Percentiles rank a stretch among this genome's conserved stretches.
Conservation (phyloP, 2,888 invertebrate species). For the Pandemis cinnamomeana region DNA sequence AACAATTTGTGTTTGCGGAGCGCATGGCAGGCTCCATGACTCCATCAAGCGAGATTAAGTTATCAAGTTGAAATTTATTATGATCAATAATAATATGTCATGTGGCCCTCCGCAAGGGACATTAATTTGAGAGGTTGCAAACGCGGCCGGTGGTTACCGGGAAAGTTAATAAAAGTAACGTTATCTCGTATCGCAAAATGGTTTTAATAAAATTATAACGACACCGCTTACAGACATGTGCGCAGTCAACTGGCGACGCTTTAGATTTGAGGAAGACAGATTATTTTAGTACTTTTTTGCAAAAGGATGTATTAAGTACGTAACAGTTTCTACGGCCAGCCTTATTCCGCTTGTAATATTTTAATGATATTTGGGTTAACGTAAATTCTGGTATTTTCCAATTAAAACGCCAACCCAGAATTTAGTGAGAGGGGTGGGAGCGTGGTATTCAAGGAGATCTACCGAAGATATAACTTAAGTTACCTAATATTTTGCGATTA, state of each 20-base stretch:
- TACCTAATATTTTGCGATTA: too few species aligned
- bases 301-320: background rate
- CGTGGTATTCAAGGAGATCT: too few species aligned
- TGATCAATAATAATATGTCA: slow-evolving; percentile 64
- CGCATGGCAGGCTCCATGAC: slow-evolving; percentile 46
- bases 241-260: slow-evolving; percentile 30
- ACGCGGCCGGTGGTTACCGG: slow-evolving; percentile 49
- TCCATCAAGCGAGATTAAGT: slow-evolving; percentile 65
- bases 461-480: too few species aligned
- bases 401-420: background rate
- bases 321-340: background rate
- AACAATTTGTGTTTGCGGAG: slow-evolving; percentile 48
- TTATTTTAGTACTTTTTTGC: background rate
- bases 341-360: background rate
- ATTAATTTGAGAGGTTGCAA: slow-evolving; percentile 51
- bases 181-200: slow-evolving; percentile 52
- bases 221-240: slow-evolving; percentile 46
- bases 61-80: slow-evolving; percentile 68
- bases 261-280: slow-evolving; percentile 20
- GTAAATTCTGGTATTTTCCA: background rate
- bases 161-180: slow-evolving; percentile 62
- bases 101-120: slow-evolving; percentile 46
- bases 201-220: slow-evolving; percentile 56
- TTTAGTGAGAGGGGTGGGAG: background rate
- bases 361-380: background rate